A percentile compares a stretch with the other conserved stretches of the same genome.
Evolutionary conservation across 2,113 vertebrate genomes (phyloP).

Genomic region (Miniopterus natalensis): DNA sequence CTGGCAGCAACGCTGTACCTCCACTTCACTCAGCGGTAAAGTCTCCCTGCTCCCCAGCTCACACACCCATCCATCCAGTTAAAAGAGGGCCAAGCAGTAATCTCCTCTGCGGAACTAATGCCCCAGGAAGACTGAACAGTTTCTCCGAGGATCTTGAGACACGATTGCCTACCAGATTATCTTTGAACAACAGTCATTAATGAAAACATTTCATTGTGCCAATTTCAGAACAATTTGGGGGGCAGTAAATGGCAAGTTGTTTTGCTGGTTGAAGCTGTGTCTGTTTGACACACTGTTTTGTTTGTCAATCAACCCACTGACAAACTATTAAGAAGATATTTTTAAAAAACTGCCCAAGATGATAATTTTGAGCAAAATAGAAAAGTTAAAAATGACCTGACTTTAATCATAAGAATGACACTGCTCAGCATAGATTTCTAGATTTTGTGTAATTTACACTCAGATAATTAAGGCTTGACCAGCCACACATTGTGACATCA

Average conservation of each 20-base stretch:
- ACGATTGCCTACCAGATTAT: background rate
- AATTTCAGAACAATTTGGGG: background rate
- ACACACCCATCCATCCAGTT: background rate
- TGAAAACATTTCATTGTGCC: background rate
- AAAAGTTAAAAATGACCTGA: background rate
- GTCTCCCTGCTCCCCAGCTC: background rate
- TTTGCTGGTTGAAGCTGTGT: background rate
- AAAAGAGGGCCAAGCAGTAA: background rate
- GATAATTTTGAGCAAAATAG: constrained; percentile 9
- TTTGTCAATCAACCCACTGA: constrained; percentile 1
- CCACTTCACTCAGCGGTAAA: background rate
- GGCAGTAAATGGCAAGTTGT: background rate
- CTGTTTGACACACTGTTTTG: background rate
- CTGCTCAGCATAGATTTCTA: background rate
- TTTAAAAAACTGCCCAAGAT: background rate
- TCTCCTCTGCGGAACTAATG: background rate
- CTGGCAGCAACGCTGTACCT: background rate
- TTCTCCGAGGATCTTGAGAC: background rate
- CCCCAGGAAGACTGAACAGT: background rate
- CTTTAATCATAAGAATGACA: background rate
- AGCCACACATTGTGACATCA: background rate
- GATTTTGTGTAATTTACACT: background rate
- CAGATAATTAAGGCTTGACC: background rate
- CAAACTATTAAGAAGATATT: background rate
- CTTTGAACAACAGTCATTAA: background rate